Base-by-base conservation (phyloP, 92 coral and sea anemone genomes). In the Phenganax stokvisi region DNA sequence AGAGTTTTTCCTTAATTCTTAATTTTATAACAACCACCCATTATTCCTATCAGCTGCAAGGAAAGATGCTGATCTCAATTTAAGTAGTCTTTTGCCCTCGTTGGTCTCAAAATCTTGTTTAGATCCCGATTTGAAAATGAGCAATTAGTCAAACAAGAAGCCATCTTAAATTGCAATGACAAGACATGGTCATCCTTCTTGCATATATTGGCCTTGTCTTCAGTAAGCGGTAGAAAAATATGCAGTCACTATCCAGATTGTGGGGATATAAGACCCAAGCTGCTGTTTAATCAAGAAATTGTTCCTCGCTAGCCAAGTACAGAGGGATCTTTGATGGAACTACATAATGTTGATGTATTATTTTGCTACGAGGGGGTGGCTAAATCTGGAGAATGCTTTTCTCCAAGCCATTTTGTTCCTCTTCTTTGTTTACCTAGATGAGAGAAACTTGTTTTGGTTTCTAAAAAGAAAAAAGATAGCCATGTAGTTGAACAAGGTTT, bases 1-100 rank as follows among this genome's bases (percentile, higher is more conserved):
- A 62, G 87, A 84, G 77, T 84, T 84, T 25, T 84, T 37, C 68
- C 77, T 84, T 8, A 84, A 77, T 31, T 80, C 87, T 27, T 56
- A 77, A 84, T 84, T 76, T 65, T 84, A 84, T 84, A 84, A 75
- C 25, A 64, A 84, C 62, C 87, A 64, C 65, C 66, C 54, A 62
- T 31, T 56, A 74, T 30, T 84, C 67, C 51, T 58, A 58, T 58
- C 63, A 58, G 63, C 63, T 12, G 63, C 63, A 58, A 58, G 17
- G 63, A 58, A n/a, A 37, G 3, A 58, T 58, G 17, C 17, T 58
- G 63, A 58, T 12, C 17, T 58, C 17, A 58, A 7, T 58, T 58
- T 58, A 58, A 12, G 8, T n/a, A 58, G 17, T 58, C 13, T 58
- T 58, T 58, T 58, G 63, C 63, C 63, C 17, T 58, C 0, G 15